Base-by-base conservation (phyloP, 53 echinoderm and acorn worm genomes). In the Antedon mediterranea region DNA sequence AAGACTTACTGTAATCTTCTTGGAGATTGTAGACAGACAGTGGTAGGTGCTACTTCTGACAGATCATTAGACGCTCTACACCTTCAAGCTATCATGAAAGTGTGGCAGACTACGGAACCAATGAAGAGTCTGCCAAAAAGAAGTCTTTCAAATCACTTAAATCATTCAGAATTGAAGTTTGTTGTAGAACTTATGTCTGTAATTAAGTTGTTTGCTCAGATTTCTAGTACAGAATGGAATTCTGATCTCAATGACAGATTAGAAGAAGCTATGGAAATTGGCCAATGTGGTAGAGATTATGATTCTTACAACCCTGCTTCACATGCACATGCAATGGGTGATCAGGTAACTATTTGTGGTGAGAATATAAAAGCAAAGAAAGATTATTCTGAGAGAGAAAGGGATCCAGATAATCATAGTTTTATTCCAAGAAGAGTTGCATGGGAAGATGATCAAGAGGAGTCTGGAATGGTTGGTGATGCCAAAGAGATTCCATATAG, bases 81-180 rank as follows among this genome's bases (percentile, higher is more conserved):
- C 33, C 78, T 89, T 29, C 86, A 86, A 73, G 89, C 89, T 31
- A 83, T 80, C 37, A 77, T 89, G 81, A 89, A 89, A 74, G 81
- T 83, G 31, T 89, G 89, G 86, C 83, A 89, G 14, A 43, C 20
- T 23, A n/a, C 3, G 18, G 72, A 32, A 71, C 28, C 30, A 29
- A 30, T 27, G 23, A 29, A 9, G 9, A 43, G 28, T 28, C 33
- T 26, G 13, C 33, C 41, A 34, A 0, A 31, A 78, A 37, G 30
- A 43, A 31, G 30, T 23, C 31, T 8, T 44, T n/a, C 31, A 78
- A 30, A 78, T 57, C 23, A 27, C 71, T 78, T 81, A 41, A 26
- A n/a, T 32, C 30, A 28, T 34, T 76, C 72, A 32, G 82, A 84
- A 32, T 41, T 79, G 20, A 23, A 72, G 15, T 79, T 81, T 42